A percentile compares a stretch with the other conserved stretches of the same genome.
Conservation (phyloP, 2,888 invertebrate species). For the Aproaerema taeniolella region DNA sequence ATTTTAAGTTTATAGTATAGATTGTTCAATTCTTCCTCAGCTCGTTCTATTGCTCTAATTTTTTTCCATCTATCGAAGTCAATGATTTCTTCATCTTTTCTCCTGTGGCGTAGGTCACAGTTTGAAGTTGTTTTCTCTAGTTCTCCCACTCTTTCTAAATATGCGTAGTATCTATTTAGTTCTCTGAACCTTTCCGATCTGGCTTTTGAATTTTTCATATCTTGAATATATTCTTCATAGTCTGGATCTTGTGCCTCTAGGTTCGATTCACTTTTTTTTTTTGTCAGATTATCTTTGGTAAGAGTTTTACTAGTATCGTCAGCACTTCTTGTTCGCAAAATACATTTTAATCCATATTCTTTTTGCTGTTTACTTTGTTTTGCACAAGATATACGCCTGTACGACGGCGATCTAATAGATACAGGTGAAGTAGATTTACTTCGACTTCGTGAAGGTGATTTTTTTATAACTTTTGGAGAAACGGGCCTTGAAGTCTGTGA, state of each 20-base stretch:
- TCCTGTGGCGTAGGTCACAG: constrained; percentile 82
- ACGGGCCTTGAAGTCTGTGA: constrained; percentile 62
- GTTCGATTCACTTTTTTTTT: constrained; percentile 58
- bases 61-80: constrained; percentile 93
- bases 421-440: constrained; percentile 77
- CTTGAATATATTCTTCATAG: constrained; percentile 82
- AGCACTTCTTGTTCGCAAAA: constrained; percentile 80
- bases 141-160: constrained; percentile 89
- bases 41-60: constrained; percentile 86
- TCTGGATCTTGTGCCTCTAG: constrained; percentile 73
- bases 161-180: constrained; percentile 89
- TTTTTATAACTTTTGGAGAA: constrained; percentile 52
- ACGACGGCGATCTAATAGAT: constrained; percentile 80
- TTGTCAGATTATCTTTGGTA: constrained; percentile 27
- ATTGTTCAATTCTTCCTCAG: constrained; percentile 87
- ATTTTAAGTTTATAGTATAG: constrained; percentile 86
- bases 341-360: constrained; percentile 49
- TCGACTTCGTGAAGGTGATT: constrained; percentile 37
- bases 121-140: constrained; percentile 86
- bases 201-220: constrained; percentile 80
- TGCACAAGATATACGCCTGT: constrained; percentile 78
- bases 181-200: constrained; percentile 90
- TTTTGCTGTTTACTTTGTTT: constrained; percentile 57
- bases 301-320: constrained; percentile 75
- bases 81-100: constrained; percentile 87